Evolutionary conservation across 2,888 invertebrate genomes (phyloP), one percentile per base, ranked within the genome.

Genomic region (Ochropacha duplaris): DNA sequence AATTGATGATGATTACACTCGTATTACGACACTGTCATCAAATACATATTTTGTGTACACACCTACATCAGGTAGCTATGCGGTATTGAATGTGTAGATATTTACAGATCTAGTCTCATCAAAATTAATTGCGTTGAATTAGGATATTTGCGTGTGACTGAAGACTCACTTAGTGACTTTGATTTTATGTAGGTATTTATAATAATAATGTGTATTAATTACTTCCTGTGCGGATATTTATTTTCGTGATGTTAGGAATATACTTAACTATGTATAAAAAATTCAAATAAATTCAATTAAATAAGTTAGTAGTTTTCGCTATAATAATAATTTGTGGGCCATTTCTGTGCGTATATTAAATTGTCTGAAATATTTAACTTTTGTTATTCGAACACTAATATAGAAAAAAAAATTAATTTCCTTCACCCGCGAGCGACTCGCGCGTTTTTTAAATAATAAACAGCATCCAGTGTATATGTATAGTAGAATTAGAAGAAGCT

Each of bases 401-500:
- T 36, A 36, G 36, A n/a, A n/a, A 36, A 36, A n/a, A 36, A 5
- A 2, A 36, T 4, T 24, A 36, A 1, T n/a, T n/a, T n/a, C 31
- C 6, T 11, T 52, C 16, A 52, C 14, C 8, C 16, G 31, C 28
- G 28, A 19, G 2, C 3, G 22, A 2, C 16, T 12, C 16, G 51
- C 31, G 51, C 51, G 31, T 51, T n/a, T n/a, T 16, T 36, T 36
- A 6, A n/a, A 36, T n/a, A 44, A 19, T 44, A 44, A 39, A 44
- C 19, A 51, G 6, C 51, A 12, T 31, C 31, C 28, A 28, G 28
- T 51, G n/a, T n/a, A n/a, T n/a, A 19, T 19, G 59, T 39, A 49
- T 26, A 6, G 49, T 61, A 56, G 56, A 59, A 61, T 56, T 8
- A 65, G 49, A 31, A 54, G 62, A 65, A 62, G 57, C 72, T 84